phyloP scores from a whole-genome alignment of 2,888 invertebrate genomes.

The Merodon equestris region DNA sequence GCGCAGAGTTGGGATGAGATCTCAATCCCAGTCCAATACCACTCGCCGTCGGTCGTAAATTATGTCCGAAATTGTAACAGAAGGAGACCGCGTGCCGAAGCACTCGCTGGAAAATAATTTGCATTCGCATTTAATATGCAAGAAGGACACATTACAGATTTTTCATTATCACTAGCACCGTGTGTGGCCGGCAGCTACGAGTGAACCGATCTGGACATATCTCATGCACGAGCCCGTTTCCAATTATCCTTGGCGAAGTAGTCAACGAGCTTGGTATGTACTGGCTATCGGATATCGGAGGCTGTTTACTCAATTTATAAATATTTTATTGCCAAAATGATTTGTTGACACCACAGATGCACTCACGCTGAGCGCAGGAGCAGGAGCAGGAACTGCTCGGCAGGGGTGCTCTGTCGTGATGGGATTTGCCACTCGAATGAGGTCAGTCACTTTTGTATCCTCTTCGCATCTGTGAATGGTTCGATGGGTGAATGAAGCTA shows the following conservation, averaged over 20 bases:
- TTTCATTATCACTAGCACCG: constrained; percentile 32
- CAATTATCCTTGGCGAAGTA: not conserved
- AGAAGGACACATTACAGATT: constrained; percentile 54
- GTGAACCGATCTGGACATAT: too few relatives aligned
- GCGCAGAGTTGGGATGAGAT: not conserved
- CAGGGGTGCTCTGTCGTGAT: constrained; percentile 8
- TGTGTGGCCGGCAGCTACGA: too few relatives aligned
- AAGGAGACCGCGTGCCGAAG: constrained; percentile 23
- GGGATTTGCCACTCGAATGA: constrained; percentile 6
- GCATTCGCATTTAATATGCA: constrained; percentile 54
- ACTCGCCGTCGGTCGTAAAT: constrained; percentile 45
- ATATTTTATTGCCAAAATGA: constrained; percentile 61
- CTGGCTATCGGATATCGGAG: constrained; percentile 24
- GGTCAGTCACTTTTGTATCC: constrained; percentile 30
- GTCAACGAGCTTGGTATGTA: not conserved
- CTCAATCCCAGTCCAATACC: not conserved
- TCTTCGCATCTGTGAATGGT: not conserved
- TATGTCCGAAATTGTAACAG: constrained; percentile 50
- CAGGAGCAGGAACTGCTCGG: not conserved
- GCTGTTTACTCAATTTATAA: constrained; percentile 59
- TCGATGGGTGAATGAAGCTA: constrained; percentile 18
- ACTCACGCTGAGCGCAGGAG: constrained; percentile 19
- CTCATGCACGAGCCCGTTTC: not conserved
- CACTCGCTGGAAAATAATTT: constrained; percentile 40
- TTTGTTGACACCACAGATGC: constrained; percentile 62